Evolutionary conservation across 2,113 vertebrate species (phyloP).

Genomic region (Chamaea fasciata): DNA sequence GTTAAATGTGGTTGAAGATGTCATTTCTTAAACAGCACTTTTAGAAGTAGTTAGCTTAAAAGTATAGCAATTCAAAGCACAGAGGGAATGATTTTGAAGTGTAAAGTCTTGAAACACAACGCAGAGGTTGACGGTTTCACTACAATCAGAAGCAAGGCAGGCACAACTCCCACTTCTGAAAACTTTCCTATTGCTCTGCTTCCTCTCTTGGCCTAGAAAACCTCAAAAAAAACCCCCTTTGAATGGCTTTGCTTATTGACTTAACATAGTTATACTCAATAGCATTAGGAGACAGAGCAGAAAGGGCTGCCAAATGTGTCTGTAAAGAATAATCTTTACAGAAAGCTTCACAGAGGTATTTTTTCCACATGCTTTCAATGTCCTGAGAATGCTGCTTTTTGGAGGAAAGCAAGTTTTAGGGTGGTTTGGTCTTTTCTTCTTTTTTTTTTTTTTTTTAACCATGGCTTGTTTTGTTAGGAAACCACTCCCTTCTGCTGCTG

Average conservation of each 20-base stretch:
- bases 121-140: conserved; percentile 67
- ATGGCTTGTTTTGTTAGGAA: conserved; percentile 57
- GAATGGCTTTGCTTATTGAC: conserved; percentile 8
- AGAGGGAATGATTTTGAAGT: conserved; percentile 71
- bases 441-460: neutral
- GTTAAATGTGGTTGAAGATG: conserved; percentile 72
- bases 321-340: conserved; percentile 18
- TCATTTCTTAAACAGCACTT: conserved; percentile 74
- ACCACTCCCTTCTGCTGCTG: conserved; percentile 57
- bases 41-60: conserved; percentile 75
- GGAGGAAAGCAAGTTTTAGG: neutral
- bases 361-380: conserved; percentile 5
- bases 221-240: neutral
- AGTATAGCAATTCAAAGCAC: conserved; percentile 72
- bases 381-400: conserved; percentile 25
- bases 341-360: neutral
- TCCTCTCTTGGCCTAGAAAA: conserved; percentile 45
- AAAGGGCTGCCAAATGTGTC: conserved; percentile 14
- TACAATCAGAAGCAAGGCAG: conserved; percentile 63
- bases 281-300: conserved; percentile 7
- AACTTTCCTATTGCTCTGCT: conserved; percentile 42
- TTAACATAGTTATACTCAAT: conserved; percentile 3
- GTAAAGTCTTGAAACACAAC: conserved; percentile 64
- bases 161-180: conserved; percentile 55
- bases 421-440: neutral